These are phyloP conservation scores for Sphaerodactylus townsendi DNA, from an alignment of 2,113 vertebrate genomes.

Conservation along the genomic window DNA sequence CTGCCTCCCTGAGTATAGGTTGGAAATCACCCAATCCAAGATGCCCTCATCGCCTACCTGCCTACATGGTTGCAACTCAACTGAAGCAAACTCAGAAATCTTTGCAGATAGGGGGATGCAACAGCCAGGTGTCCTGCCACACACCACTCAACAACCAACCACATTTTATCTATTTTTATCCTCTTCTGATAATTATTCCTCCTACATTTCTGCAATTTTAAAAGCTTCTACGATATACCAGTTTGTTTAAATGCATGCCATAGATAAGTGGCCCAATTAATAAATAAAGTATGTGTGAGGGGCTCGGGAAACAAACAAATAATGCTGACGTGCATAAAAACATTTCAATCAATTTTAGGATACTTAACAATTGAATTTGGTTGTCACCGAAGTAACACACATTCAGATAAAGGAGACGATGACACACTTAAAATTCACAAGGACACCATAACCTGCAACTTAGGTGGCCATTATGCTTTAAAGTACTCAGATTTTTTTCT, in stretches of 20 bases:
- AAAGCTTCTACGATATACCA: conserved; percentile 17
- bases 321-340: conserved; percentile 23
- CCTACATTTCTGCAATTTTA: conserved; percentile 44
- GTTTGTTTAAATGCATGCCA: conserved; percentile 32
- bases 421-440: conserved; percentile 47
- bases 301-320: neutral
- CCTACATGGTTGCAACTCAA: neutral
- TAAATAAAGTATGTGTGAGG: conserved; percentile 43
- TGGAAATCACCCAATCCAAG: too few relatives aligned
- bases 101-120: neutral
- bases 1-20: too few relatives aligned
- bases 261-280: conserved; percentile 8
- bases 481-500: conserved; percentile 52
- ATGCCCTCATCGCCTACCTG: too few relatives aligned
- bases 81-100: neutral
- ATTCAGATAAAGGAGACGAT: conserved; percentile 60
- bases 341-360: conserved; percentile 10
- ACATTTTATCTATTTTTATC: conserved; percentile 29
- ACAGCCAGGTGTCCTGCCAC: neutral
- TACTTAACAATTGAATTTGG: conserved; percentile 36
- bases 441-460: conserved; percentile 37
- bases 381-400: conserved; percentile 54
- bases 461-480: conserved; percentile 60
- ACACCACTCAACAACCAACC: neutral
- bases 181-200: conserved; percentile 23